Evolutionary conservation across 2,113 vertebrate genomes (phyloP).

Genomic region (Phocoena phocoena): DNA sequence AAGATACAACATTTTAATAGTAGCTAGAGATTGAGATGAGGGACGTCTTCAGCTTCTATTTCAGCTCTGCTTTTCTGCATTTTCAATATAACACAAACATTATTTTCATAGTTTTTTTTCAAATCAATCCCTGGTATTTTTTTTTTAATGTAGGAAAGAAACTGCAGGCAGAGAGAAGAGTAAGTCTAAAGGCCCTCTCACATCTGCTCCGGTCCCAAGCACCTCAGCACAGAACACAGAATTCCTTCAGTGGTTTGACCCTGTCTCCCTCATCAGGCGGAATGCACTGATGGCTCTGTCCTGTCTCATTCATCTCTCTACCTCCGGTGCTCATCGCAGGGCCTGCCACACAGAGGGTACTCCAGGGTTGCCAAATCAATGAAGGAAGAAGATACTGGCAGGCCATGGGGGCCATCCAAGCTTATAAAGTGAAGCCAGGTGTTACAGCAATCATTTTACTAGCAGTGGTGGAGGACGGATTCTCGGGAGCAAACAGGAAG

Average conservation of each 20-base stretch:
- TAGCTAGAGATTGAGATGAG: not conserved
- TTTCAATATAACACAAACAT: not conserved
- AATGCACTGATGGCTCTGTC: accelerated
- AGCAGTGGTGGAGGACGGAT: not conserved
- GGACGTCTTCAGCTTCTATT: not conserved
- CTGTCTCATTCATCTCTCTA: not conserved
- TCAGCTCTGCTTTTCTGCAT: not conserved
- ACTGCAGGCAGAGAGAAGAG: not conserved
- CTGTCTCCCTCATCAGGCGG: not conserved
- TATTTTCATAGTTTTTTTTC: not conserved
- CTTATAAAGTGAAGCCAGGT: not conserved
- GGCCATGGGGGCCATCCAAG: not conserved
- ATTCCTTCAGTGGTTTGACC: not conserved
- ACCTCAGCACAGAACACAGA: not conserved
- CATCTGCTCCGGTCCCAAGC: not conserved
- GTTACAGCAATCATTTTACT: too few relatives aligned
- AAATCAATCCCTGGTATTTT: not conserved
- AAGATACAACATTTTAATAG: not conserved
- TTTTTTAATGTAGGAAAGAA: not conserved
- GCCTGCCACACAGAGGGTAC: not conserved
- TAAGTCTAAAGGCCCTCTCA: not conserved
- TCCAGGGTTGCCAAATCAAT: not conserved
- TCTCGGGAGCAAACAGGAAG: not conserved
- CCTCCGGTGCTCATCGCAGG: not conserved
- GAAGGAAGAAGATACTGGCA: not conserved